Evolutionary conservation across 2,113 vertebrate genomes (phyloP).

Genomic region (Pollimyrus isidori): DNA sequence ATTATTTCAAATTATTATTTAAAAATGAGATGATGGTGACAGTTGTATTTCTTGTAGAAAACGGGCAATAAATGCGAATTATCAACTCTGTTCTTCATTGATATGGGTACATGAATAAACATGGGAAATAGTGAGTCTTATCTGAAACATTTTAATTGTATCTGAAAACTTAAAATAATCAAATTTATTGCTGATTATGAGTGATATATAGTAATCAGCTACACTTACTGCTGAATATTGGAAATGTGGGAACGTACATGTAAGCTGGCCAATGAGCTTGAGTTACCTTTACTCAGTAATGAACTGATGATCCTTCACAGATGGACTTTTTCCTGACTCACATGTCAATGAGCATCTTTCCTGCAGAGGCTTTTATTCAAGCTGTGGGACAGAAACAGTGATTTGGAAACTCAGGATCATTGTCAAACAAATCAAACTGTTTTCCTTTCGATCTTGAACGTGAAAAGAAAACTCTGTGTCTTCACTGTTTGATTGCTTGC

Average conservation of each 20-base stretch:
- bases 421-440: neutral
- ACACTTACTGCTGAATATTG: neutral
- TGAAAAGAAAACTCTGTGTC: neutral
- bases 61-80: neutral
- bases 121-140: neutral
- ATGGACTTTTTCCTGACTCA: neutral
- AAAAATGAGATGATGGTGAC: neutral
- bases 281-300: conserved; percentile 4
- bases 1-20: neutral
- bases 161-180: neutral
- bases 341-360: conserved; percentile 12
- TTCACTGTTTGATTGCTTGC: neutral
- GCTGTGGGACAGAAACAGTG: neutral
- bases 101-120: neutral
- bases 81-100: neutral
- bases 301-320: neutral
- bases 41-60: neutral
- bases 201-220: neutral
- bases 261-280: neutral
- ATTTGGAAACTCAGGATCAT: neutral
- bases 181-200: neutral
- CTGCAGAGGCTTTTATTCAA: neutral
- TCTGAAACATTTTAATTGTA: neutral
- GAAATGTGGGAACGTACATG: neutral
- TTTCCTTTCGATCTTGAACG: neutral